Evolutionary conservation across 2,113 vertebrate species (phyloP), one percentile per base, ranked within the genome.

Genomic region (Xenopus laevis): DNA sequence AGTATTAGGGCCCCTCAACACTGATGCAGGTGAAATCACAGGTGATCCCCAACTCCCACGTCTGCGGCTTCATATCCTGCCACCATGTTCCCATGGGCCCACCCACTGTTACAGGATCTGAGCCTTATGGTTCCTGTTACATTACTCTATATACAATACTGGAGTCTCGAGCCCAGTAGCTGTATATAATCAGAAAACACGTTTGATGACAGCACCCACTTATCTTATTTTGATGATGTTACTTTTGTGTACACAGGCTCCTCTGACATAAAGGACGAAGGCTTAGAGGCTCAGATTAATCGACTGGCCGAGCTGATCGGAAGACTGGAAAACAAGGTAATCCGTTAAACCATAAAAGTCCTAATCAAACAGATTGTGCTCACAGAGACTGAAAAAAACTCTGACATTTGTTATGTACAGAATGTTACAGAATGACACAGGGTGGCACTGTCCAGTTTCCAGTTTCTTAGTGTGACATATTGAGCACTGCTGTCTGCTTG

Each of bases 321-420:
- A 79, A 92, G 93, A 70, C 90, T 99, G 87, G 97, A 98, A 87
- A 96, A 89, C 83, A 98, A 98, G 95, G 97, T 98, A 79, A 82
- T 78, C 17, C 21, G 30, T 46, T 30, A 50, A 13, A 16, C 2
- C 33, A 40, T 40, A 40, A 40, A 40, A 40, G 33, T 40, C 33
- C 33, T 40, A 40, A 40, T 6, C 3, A 40, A 7, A 40, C 33
- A 40, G 33, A 6, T 5, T 40, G 6, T 0, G 0, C 0, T 17
- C 65, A 13, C 53, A 9, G 13, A 27, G 60, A 17, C 11, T 21
- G 18, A 59, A 18, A 44, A 60, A 23, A 30, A 44, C 45, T 59
- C 6, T 15, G 27, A 27, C 18, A 33, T 52, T 3, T 17, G n/a
- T 9, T 59, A 7, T 59, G 16, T 20, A 18, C n/a, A 52, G 46